Evolutionary conservation across 2,113 vertebrate genomes (phyloP), one percentile per base, ranked within the genome.

Genomic region (Sterna hirundo): DNA sequence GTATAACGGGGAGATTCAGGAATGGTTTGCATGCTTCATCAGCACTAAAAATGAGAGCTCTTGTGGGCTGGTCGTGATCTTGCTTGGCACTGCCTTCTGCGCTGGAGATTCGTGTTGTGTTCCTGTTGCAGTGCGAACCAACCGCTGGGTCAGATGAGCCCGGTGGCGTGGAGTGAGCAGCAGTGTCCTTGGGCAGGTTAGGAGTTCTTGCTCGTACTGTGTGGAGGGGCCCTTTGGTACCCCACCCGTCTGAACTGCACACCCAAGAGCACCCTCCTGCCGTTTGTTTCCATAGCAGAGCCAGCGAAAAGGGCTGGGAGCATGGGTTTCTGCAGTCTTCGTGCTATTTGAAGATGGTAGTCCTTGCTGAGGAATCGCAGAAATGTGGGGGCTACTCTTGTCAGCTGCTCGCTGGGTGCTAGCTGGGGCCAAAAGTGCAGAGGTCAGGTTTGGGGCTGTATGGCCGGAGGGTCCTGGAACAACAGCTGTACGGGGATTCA

Each of bases 341-440:
- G 68, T 83, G 79, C 62, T 83, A 5, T 78, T 78, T 84, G 92
- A 60, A 88, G 86, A 7, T 44, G 38, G 34, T 40, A 8, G 60
- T 82, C 70, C 83, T 84, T 89, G 72, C 69, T 81, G 77, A 91
- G 86, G 95, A 82, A 91, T 93, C 2, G 4, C 83, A 95, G 94
- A 78, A 91, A 95, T 82, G 92, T 58, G 69, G 49, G 26, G 49
- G 10, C 61, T 44, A 2, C 77, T 87, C 30, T 29, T 86, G 76
- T 21, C 94, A 87, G 95, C 95, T 91, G 96, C 86, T 96, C 38
- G 20, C 70, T 76, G 62, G 0, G 0, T 38, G 27, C 58, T 51
- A 1, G 0, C 68, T 36, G 11, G 0, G 8, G 65, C 20, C 4
- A 3, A 13, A 75, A 75, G 90, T n/a, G 90, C 88, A 64, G 57